Evolutionary conservation across 2,888 invertebrate species (phyloP), one percentile per base, ranked within the genome.

Genomic region (Dicycla oo): DNA sequence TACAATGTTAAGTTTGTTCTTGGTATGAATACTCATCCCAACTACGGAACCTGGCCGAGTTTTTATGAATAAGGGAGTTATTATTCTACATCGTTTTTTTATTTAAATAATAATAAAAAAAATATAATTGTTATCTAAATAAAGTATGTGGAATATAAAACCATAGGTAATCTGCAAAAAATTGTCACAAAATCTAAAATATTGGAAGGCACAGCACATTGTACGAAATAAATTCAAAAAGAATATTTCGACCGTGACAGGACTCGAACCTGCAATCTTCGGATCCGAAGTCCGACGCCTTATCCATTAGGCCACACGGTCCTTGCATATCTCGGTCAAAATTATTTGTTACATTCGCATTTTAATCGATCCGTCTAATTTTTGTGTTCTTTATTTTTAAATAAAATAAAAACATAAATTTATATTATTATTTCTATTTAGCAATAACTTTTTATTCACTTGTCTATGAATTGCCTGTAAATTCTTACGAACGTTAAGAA

Each of bases 211-310:
- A 15, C 15, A 23, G 15, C 11, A 49, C 5, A n/a, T 0, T 3
- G 1, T 11, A 18, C 0, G 6, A 13, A 51, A 64, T 7, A 58
- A 58, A 57, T 15, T 2, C 26, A 78, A 85, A 86, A 86, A 75
- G 1, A 26, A 4, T 0, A 0, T 4, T 4, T 76, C 97, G 97
- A 97, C 97, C 97, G 97, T 97, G 97, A 97, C 97, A 97, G 97
- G 97, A 97, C 97, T 97, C 97, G 97, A 97, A 97, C 97, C 97
- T 97, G 97, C 97, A 97, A 97, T 97, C 97, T 97, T 97, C 97
- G 97, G 97, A 97, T 97, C 96, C 97, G 97, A 97, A 97, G 97
- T 97, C 97, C 97, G 97, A 97, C 97, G 97, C 97, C 97, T 97
- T 97, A 97, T 97, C 97, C 97, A 97, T 97, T 97, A 97, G 97